A percentile compares a stretch with the other conserved stretches of the same genome.
phyloP scores from a whole-genome alignment of 1,140 invertebrate genomes.

The Bemisia tabaci region DNA sequence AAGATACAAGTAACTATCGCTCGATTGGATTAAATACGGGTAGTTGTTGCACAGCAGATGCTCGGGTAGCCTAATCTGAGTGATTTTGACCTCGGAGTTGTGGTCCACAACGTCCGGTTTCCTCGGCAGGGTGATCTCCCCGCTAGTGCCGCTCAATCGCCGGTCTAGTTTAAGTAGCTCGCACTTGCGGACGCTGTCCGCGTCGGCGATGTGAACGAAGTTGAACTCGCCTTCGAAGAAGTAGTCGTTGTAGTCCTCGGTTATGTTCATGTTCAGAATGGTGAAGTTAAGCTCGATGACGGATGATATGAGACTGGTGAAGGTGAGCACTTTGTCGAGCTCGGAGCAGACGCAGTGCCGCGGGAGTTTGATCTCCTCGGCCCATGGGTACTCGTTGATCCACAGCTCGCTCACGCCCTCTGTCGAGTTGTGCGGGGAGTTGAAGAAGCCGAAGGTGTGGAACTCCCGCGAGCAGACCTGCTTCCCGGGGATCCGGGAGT shows the following conservation, averaged over 20 bases:
- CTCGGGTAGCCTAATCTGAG: conserved; percentile 24
- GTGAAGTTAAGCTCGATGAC: conserved; percentile 56
- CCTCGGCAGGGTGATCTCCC: conserved; percentile 43
- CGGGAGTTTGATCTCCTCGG: conserved; percentile 40
- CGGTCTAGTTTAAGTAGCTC: conserved; percentile 44
- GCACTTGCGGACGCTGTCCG: conserved; percentile 37
- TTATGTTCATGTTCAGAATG: conserved; percentile 63
- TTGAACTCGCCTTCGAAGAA: conserved; percentile 50
- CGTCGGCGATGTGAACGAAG: conserved; percentile 17
- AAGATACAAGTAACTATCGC: conserved; percentile 55
- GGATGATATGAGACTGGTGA: conserved; percentile 46
- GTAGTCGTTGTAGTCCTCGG: conserved; percentile 65
- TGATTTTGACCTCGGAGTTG: conserved; percentile 30
- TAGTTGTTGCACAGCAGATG: conserved; percentile 47
- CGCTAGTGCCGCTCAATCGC: conserved; percentile 49
- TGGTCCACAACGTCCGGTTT: conserved; percentile 25
- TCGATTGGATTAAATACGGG: conserved; percentile 63
- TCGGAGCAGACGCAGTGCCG: conserved; percentile 62
- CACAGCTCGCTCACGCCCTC: conserved; percentile 40
- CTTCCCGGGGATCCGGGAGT: conserved; percentile 34
- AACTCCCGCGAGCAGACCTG: neutral
- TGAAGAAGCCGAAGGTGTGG: neutral
- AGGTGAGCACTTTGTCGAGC: conserved; percentile 40
- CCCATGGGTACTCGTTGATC: conserved; percentile 61
- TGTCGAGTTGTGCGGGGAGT: conserved; percentile 34